These are phyloP conservation scores for Manis pentadactyla DNA, from an alignment of 2,797 vertebrate species.

Conservation along the genomic window DNA sequence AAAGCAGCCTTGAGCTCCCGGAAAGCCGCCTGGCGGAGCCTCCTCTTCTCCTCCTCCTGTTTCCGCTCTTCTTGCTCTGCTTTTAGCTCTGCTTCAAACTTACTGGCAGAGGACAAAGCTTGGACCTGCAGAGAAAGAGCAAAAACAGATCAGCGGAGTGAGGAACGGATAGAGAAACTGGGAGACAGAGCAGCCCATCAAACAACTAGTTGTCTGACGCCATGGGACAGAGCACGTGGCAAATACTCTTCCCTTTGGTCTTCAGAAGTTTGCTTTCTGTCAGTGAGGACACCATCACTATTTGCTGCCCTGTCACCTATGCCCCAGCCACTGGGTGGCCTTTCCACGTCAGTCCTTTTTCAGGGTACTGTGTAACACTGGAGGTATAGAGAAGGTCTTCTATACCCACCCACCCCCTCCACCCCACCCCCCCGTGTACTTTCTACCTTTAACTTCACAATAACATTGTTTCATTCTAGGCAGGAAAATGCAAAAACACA, in stretches of 20 bases:
- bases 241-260: not conserved
- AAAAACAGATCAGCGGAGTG: not conserved
- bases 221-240: not conserved
- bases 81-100: slow-evolving; percentile 95
- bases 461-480: not conserved
- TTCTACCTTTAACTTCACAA: not conserved
- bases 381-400: too few relatives aligned
- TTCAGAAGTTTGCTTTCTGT: not conserved
- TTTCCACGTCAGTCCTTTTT: not conserved
- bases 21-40: slow-evolving; percentile 94
- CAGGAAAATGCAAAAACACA: not conserved
- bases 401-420: too few relatives aligned
- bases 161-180: not conserved
- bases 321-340: not conserved
- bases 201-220: not conserved
- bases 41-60: slow-evolving; percentile 92
- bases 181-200: not conserved
- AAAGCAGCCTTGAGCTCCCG: slow-evolving; percentile 95
- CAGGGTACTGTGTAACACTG: not conserved
- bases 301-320: not conserved
- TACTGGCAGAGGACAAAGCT: slow-evolving; percentile 93
- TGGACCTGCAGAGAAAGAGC: slow-evolving; percentile 88
- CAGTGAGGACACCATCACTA: accelerated
- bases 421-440: not conserved
- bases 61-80: slow-evolving; percentile 95